A percentile compares a stretch with the other conserved stretches of the same genome.
Evolutionary conservation across 2,797 vertebrate species (phyloP).

Genomic region (Liasis olivaceus): DNA sequence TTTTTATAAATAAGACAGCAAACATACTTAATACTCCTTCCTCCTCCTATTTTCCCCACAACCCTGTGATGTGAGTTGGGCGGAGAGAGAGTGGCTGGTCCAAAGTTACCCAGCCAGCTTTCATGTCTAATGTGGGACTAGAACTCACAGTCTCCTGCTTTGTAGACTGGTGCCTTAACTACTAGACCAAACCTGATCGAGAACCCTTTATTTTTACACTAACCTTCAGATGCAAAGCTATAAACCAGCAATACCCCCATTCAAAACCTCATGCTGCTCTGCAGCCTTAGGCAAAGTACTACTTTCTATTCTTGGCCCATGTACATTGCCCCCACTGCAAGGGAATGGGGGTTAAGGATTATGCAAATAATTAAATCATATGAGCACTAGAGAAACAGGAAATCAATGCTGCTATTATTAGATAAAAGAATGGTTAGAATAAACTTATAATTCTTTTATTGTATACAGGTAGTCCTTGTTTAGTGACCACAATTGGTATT

Average conservation of each 20-base stretch:
- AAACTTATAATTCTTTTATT: not conserved
- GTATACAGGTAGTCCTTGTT: not conserved
- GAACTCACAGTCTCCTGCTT: too few relatives aligned
- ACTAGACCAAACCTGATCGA: not conserved
- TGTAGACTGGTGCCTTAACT: too few relatives aligned
- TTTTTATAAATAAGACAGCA: too few relatives aligned
- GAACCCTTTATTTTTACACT: not conserved
- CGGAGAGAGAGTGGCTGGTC: too few relatives aligned
- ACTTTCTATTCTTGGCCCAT: not conserved
- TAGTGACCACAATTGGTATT: not conserved
- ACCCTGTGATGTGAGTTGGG: too few relatives aligned
- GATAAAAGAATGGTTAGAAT: not conserved
- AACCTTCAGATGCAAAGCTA: not conserved
- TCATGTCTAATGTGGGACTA: too few relatives aligned
- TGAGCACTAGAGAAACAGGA: not conserved
- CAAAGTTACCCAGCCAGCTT: too few relatives aligned
- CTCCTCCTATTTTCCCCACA: too few relatives aligned
- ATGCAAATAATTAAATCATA: conserved; percentile 16
- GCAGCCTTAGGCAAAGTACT: not conserved
- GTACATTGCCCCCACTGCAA: not conserved
- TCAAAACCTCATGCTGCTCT: too few relatives aligned
- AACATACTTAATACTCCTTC: too few relatives aligned
- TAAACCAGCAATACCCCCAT: not conserved
- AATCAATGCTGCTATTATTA: not conserved
- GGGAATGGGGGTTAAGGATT: not conserved